Evolutionary conservation across 2,797 vertebrate species (phyloP), one percentile per base, ranked within the genome.

Genomic region (Pristis pectinata): DNA sequence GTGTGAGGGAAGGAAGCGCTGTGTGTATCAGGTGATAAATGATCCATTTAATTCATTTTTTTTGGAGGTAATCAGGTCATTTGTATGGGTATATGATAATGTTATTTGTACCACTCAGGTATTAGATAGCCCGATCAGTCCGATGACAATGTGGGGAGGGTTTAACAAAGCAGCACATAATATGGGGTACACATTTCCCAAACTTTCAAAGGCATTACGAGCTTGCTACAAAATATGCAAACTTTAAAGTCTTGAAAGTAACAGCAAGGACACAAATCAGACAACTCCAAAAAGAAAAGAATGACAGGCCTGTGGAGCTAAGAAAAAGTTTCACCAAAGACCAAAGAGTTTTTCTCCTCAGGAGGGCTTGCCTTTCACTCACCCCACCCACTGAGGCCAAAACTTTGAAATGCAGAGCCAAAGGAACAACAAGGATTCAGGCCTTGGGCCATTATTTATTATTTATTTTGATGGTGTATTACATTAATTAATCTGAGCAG

Each of bases 131-230:
- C 94, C 95, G 95, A 95, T 95, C 95, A 95, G 95, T 95, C 96
- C 95, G 95, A 95, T 95, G 96, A 96, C 95, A 96, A 64, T 37
- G 85, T 70, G 56, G 13, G 95, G 2, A 49, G 95, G 95, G 95
- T 95, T 96, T 96, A 95, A 96, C 96, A 96, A 96, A 97, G 96
- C 95, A 96, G 94, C 94, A 89, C 95, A 95, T 96, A 96, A 96
- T 96, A 41, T 22, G 6, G 61, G 59, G 94, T 96, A 96, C 30
- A n/a, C 95, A 96, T 96, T 96, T 95, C 95, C 96, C 95, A 95
- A 95, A 94, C 95, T 96, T 93, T 96, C 95, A 96, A 95, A 95
- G 96, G 96, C 96, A 96, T 95, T 95, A 95, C 95, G 96, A 96
- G 96, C 96, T 96, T 95, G 96, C 96, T 67, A 91, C 87, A 41